Evolutionary conservation across 2,888 invertebrate genomes (phyloP).

Genomic region (Eupithecia exiguata): DNA sequence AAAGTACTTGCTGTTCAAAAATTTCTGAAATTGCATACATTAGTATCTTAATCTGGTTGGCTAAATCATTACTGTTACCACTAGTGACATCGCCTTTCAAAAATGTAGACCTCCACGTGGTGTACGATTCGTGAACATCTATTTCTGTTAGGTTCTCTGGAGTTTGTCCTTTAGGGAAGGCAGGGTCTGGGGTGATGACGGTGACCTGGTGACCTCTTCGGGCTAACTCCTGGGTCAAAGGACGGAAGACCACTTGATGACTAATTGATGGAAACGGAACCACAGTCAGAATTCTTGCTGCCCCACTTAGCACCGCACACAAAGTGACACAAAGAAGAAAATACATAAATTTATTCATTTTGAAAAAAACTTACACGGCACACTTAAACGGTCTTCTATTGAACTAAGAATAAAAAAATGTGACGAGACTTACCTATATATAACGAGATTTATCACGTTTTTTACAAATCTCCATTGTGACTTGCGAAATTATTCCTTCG

Average conservation of each 20-base stretch:
- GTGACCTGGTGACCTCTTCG: conserved; percentile 74
- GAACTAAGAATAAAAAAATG: no score
- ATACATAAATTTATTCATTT: not conserved
- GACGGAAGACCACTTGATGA: conserved; percentile 73
- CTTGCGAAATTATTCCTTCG: no score
- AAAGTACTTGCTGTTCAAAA: conserved; percentile 20
- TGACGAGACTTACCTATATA: no score
- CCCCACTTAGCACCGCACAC: conserved; percentile 22
- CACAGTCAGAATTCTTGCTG: conserved; percentile 51
- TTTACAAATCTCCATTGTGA: no score
- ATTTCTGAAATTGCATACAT: conserved; percentile 9
- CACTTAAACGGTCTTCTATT: no score
- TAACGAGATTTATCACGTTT: no score
- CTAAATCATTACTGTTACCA: conserved; percentile 20
- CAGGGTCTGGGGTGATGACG: conserved; percentile 70
- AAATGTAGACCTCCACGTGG: conserved; percentile 42
- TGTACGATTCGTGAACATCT: conserved; percentile 55
- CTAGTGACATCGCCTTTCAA: conserved; percentile 19
- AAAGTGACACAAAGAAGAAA: not conserved
- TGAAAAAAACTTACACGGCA: not conserved
- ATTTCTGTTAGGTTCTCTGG: conserved; percentile 68
- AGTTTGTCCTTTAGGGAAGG: conserved; percentile 51
- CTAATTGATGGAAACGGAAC: conserved; percentile 71
- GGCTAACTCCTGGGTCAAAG: conserved; percentile 65
- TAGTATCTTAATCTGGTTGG: conserved; percentile 23